Base-by-base conservation (phyloP, 1,140 invertebrate species). In the Lucilia cuprina region DNA sequence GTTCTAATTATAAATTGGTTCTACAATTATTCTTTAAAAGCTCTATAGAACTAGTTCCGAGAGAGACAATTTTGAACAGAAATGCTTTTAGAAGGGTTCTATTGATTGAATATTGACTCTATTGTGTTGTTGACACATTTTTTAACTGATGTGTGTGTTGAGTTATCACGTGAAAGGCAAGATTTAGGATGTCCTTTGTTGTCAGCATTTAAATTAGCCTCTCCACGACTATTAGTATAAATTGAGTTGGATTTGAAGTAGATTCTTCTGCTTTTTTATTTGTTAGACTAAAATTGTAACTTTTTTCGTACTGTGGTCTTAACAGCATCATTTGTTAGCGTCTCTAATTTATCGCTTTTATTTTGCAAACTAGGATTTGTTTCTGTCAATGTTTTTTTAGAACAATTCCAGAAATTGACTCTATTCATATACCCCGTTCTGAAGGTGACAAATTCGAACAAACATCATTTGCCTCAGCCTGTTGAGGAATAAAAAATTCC, bases 121-220 rank as follows among this genome's bases (percentile, higher is more conserved):
- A 50, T 91, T 90, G n/a, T n/a, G n/a, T n/a, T n/a, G n/a, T n/a
- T n/a, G 47, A 90, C 89, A 78, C 75, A 35, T 86, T 89, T 90
- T 85, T 90, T 91, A 55, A 89, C 88, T 21, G 89, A 91, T 77
- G 89, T 88, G 83, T 87, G 87, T 30, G 87, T 89, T 17, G 89
- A 91, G 85, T 88, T 89, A 85, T 89, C 86, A 14, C 89, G 86
- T 70, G 89, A 88, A 2, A 91, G 86, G 83, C 89, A 90, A 83
- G 88, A 91, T 75, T 88, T 90, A 77, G 88, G 88, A 9, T 86
- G 4, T 85, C 17, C 74, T 12, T 34, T 77, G 55, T 74, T 17
- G 85, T 86, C 25, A 60, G 3, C 3, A 80, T 10, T 17, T 47
- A 19, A 14, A 10, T 47, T 5, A 14, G 47, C 21, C n/a, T n/a